These are phyloP conservation scores for Papilio gigon DNA, from an alignment of 2,888 invertebrate species.

Conservation along the genomic window DNA sequence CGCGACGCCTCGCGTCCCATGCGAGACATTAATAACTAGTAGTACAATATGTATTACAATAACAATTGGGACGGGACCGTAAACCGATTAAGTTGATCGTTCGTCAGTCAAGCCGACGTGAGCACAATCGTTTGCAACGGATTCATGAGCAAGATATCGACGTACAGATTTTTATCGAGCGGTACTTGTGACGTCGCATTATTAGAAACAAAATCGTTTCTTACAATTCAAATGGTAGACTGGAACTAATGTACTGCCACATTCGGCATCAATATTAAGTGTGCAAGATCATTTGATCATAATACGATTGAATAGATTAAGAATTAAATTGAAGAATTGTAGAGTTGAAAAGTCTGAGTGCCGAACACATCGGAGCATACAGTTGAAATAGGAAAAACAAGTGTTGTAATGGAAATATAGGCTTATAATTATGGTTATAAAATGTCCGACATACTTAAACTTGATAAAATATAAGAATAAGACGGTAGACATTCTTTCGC, in stretches of 20 bases:
- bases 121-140: constrained; percentile 70
- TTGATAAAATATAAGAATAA: too few relatives aligned
- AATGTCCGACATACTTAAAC: too few relatives aligned
- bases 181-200: constrained; percentile 32
- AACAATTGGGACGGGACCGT: constrained; percentile 74
- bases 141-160: constrained; percentile 72
- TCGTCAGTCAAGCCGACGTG: constrained; percentile 73
- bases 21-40: constrained; percentile 74
- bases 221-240: constrained; percentile 49
- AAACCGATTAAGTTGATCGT: constrained; percentile 78
- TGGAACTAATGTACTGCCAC: constrained; percentile 30
- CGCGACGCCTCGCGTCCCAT: constrained; percentile 59
- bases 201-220: constrained; percentile 29
- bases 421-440: too few relatives aligned
- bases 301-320: constrained; percentile 28
- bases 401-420: too few relatives aligned
- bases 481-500: too few relatives aligned
- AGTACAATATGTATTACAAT: constrained; percentile 74
- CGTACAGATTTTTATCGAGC: constrained; percentile 64
- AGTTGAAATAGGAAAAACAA: too few relatives aligned
- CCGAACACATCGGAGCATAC: too few relatives aligned
- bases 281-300: neutral
- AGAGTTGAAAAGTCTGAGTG: too few relatives aligned
- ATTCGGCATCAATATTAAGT: constrained; percentile 8
- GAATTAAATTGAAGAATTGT: neutral